A percentile compares a stretch with the other conserved stretches of the same genome.
Evolutionary conservation across 2,888 invertebrate species (phyloP).

Genomic region (Lasioglossum figueresi): DNA sequence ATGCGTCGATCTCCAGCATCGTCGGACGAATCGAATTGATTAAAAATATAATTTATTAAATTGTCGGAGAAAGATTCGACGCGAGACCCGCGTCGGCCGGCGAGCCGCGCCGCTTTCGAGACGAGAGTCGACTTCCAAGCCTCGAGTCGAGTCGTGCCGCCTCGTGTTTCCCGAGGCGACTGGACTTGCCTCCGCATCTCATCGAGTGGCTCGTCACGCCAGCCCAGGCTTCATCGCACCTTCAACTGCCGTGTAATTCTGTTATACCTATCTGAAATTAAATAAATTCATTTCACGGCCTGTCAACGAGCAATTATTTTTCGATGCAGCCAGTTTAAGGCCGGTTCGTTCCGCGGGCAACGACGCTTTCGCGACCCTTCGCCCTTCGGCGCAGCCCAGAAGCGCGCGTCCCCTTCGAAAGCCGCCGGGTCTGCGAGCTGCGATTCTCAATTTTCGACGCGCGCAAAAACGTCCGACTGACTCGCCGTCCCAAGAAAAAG

Average conservation of each 20-base stretch:
- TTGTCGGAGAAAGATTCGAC: background rate
- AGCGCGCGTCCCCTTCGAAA: slow-evolving; percentile 41
- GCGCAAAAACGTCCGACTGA: background rate
- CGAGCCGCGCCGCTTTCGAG: background rate
- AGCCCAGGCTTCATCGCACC: slow-evolving; percentile 80
- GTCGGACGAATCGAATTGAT: no score
- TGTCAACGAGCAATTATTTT: slow-evolving; percentile 84
- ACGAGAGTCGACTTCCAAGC: background rate
- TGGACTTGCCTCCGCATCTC: slow-evolving; percentile 36
- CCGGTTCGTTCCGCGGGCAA: slow-evolving; percentile 79
- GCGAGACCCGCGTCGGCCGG: background rate
- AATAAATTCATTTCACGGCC: slow-evolving; percentile 84
- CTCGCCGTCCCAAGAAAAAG: background rate
- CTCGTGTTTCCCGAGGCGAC: slow-evolving; percentile 54
- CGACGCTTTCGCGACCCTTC: slow-evolving; percentile 76
- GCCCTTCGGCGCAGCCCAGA: slow-evolving; percentile 63
- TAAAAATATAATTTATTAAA: no score
- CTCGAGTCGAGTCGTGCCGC: slow-evolving; percentile 6
- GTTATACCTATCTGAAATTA: slow-evolving; percentile 83
- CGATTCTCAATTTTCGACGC: background rate
- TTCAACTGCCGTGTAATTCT: slow-evolving; percentile 84
- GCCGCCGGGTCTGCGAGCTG: background rate
- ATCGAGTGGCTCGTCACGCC: slow-evolving; percentile 60
- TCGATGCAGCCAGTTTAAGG: slow-evolving; percentile 80
- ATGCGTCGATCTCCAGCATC: no score